Evolutionary conservation across 2,797 vertebrate species (phyloP), one percentile per base, ranked within the genome.

Genomic region (Liparis tanakae): DNA sequence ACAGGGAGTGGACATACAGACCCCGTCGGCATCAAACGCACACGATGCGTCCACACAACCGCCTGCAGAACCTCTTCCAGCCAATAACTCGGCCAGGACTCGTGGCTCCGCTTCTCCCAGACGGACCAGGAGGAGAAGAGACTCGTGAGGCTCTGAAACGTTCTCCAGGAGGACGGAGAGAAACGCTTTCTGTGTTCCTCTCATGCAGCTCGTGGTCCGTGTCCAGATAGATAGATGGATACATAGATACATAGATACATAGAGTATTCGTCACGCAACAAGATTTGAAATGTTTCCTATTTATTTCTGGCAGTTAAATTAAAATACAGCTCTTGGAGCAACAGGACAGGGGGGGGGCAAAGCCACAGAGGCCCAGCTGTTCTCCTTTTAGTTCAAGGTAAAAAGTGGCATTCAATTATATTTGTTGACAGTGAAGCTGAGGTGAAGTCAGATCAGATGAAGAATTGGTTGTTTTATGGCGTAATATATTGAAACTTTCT

Each of bases 51-150:
- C 53, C 67, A 76, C 61, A 78, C 33, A 78, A 62, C 55, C 1
- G 37, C 75, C 60, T 70, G 33, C 81, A 48, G 61, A 34, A 58
- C 58, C 73, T 66, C 74, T 44, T 73, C 76, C 44, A 65, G 53
- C 37, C 61, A 75, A n/a, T n/a, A n/a, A 67, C 80, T 77, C 69
- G 56, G 64, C 69, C 41, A 44, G 84, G 75, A 85, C 81, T 86
- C 60, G 76, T 75, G 61, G 50, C 54, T 72, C 48, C 67, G 79
- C 46, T 22, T 81, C 14, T 37, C 50, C 17, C 17, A 18, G 20
- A 50, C 55, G 33, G 66, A 80, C 67, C 57, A 36, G 67, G 76
- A 77, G 25, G 65, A 72, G 53, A 34, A 81, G 58, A 62, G 51
- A 56, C 79, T 80, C 83, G 69, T 57, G 68, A 61, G 17, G 6